Conservation (phyloP, 2,797 vertebrate genomes). For the Dallia pectoralis region DNA sequence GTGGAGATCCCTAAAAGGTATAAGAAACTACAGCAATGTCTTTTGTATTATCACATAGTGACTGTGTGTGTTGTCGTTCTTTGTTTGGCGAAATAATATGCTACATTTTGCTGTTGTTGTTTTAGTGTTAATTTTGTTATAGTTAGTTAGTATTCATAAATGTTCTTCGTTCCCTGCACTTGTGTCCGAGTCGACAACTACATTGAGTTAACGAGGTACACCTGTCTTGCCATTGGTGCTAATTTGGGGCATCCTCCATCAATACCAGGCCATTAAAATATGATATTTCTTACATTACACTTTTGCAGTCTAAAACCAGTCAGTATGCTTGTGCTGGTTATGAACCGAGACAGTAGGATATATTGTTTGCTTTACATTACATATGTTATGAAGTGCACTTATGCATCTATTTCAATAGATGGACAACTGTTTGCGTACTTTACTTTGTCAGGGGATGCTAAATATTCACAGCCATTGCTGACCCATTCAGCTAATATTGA, state of each 20-base stretch:
- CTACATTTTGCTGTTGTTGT: too few species aligned
- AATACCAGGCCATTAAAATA: constrained; percentile 6
- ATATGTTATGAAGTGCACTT: constrained; percentile 19
- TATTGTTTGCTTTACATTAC: constrained; percentile 43
- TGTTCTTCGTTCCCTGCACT: too few species aligned
- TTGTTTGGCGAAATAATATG: too few species aligned
- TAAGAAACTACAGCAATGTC: too few species aligned
- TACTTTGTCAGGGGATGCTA: constrained; percentile 35
- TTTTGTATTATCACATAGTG: too few species aligned
- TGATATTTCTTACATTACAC: background rate
- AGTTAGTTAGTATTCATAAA: too few species aligned
- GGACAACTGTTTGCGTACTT: constrained; percentile 2
- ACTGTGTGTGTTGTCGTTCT: too few species aligned
- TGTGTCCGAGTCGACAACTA: too few species aligned
- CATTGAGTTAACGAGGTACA: background rate
- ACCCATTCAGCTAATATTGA: constrained; percentile 52
- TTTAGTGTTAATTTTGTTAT: too few species aligned
- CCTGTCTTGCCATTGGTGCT: constrained; percentile 4
- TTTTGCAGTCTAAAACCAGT: background rate
- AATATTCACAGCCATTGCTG: constrained; percentile 38
- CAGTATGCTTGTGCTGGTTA: too few species aligned
- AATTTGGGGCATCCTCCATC: background rate
- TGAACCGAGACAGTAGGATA: too few species aligned
- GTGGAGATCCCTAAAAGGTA: too few species aligned
- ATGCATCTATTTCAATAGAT: constrained; percentile 2